These are phyloP conservation scores for Hirundo rustica DNA, from an alignment of 2,797 vertebrate genomes.

Conservation along the genomic window DNA sequence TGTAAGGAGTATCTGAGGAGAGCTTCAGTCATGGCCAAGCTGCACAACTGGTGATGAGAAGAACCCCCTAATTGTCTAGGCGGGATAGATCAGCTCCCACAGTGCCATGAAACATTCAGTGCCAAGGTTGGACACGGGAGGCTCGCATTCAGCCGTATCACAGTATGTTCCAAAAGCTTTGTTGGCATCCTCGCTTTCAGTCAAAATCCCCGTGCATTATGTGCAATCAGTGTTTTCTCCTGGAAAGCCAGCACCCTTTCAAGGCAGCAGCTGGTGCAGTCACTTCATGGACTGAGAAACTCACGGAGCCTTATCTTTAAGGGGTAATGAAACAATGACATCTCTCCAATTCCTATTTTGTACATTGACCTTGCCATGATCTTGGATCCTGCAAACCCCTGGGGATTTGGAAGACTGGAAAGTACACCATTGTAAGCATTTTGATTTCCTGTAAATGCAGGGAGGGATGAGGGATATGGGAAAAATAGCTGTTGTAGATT, in stretches of 20 bases:
- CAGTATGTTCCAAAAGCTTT: background rate
- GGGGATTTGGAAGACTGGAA: background rate
- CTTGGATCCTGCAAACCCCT: background rate
- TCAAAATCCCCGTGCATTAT: background rate
- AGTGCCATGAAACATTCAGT: background rate
- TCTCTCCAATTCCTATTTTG: background rate
- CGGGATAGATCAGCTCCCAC: background rate
- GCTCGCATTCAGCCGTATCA: background rate
- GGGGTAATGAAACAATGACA: background rate
- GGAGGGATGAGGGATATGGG: background rate
- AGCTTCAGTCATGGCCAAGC: background rate
- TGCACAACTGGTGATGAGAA: background rate
- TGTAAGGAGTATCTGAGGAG: background rate
- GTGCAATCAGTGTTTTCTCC: background rate
- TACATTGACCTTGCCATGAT: background rate
- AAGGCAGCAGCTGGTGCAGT: background rate
- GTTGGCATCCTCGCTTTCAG: background rate
- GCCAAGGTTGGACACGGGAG: background rate
- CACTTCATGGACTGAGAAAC: background rate
- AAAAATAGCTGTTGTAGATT: background rate
- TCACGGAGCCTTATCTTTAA: background rate
- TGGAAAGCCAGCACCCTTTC: background rate
- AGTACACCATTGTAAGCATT: background rate
- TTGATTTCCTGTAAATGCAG: background rate
- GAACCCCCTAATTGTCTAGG: background rate